A percentile compares a stretch with the other conserved stretches of the same genome.
phyloP scores from a whole-genome alignment of 1,140 invertebrate species.

The Drosophila ercepeae region DNA sequence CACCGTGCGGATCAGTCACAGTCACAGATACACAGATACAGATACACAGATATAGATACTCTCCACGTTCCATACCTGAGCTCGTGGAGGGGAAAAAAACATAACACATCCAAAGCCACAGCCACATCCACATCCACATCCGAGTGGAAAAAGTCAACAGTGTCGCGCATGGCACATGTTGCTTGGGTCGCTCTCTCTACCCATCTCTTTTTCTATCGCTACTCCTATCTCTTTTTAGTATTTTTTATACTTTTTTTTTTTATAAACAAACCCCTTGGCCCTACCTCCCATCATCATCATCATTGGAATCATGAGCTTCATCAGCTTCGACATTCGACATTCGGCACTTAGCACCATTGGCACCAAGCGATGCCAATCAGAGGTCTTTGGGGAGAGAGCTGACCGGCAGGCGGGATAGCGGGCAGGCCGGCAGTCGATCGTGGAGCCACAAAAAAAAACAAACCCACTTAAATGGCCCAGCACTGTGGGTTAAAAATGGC shows the following conservation, averaged over 20 bases:
- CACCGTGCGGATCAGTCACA: slow-evolving; percentile 70
- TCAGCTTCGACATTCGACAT: slow-evolving; percentile 69
- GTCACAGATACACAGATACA: slow-evolving; percentile 34
- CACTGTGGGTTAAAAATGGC: slow-evolving; percentile 27
- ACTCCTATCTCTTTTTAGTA: neutral
- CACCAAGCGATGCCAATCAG: slow-evolving; percentile 79
- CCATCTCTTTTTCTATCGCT: neutral
- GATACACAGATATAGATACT: no score
- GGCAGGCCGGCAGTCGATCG: slow-evolving; percentile 2
- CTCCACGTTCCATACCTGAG: no score
- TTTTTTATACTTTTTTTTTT: neutral
- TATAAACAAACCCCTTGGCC: slow-evolving; percentile 1
- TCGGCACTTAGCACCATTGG: slow-evolving; percentile 80
- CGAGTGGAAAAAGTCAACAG: slow-evolving; percentile 75
- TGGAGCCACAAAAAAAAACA: slow-evolving; percentile 4
- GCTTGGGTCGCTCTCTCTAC: slow-evolving; percentile 31
- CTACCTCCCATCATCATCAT: slow-evolving; percentile 16
- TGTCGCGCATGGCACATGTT: slow-evolving; percentile 70
- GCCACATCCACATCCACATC: slow-evolving; percentile 29
- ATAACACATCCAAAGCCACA: slow-evolving; percentile 19
- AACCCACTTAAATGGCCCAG: neutral
- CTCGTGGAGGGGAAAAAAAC: no score
- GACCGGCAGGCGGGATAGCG: no score
- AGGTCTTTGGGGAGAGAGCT: slow-evolving; percentile 46
- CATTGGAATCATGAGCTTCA: slow-evolving; percentile 24